Base-by-base conservation (phyloP, 1,140 invertebrate species). In the Meloidogyne hapla region DNA sequence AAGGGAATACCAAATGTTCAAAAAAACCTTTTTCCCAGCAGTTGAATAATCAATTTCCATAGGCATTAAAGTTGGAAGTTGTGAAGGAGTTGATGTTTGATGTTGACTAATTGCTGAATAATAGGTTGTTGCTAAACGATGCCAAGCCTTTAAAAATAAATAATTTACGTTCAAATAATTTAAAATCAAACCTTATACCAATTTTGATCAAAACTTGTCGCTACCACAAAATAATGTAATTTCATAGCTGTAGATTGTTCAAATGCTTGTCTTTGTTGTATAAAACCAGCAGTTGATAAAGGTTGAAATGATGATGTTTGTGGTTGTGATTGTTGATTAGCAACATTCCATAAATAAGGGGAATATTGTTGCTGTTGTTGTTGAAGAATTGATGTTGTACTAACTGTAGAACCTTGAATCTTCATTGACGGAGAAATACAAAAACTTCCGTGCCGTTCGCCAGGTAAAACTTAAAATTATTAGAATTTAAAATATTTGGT, bases 71-170 rank as follows among this genome's bases (percentile, higher is more conserved):
- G 79, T 72, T 26, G 71, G 42, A 77, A 48, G 71, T 45, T 38
- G 79, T 12, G 48, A 56, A 56, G 48, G 48, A n/a, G n/a, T 56
- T 8, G 48, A 56, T 5, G 48, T 56, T 56, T 56, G 48, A n/a
- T 56, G 48, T 9, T 56, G 48, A 98, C 94, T 0, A 95, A 93
- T 88, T 98, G 48, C 48, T n/a, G 48, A 94, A 85, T 96, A 99
- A 88, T 98, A 98, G 90, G 95, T 96, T 81, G 95, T 96, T 0
- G 96, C 96, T 91, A 93, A 96, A 2, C 94, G 91, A 88, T 99
- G 96, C 94, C 96, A 99, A 0, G 96, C 96, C 90, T 98, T 66
- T 63, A 82, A 73, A 81, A 33, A n/a, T n/a, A n/a, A n/a, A n/a
- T n/a, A 28, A 25, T 65, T 69, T 66, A n/a, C n/a, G n/a, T n/a